Evolutionary conservation across 2,113 vertebrate species (phyloP).

Genomic region (Pterophyllum scalare): DNA sequence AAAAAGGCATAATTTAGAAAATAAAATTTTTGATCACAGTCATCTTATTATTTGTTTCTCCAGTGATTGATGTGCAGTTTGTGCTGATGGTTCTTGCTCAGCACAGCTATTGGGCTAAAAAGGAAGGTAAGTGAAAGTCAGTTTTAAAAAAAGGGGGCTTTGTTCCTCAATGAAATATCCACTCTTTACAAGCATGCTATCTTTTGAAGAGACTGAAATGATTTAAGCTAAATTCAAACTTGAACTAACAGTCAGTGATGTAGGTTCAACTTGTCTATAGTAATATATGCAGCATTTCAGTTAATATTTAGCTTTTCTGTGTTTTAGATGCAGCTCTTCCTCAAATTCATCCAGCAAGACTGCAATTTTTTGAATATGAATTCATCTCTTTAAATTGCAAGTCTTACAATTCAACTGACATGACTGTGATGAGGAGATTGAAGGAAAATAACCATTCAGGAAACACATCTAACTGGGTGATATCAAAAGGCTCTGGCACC

Average conservation of each 20-base stretch:
- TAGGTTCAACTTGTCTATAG: no score
- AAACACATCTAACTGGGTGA: rapidly evolving
- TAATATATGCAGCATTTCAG: no score
- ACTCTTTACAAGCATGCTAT: background rate
- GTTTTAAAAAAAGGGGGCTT: background rate
- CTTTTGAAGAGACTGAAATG: background rate
- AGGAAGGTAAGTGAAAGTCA: background rate
- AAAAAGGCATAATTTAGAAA: rapidly evolving
- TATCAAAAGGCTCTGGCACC: background rate
- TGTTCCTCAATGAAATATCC: background rate
- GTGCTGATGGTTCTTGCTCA: background rate
- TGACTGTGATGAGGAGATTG: background rate
- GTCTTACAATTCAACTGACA: background rate
- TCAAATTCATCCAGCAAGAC: background rate
- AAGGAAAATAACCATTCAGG: background rate
- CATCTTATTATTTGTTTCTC: background rate
- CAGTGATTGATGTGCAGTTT: background rate
- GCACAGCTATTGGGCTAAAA: background rate
- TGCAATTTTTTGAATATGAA: background rate
- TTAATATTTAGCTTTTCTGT: no score
- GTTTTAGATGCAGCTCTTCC: background rate
- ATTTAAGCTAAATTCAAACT: no score
- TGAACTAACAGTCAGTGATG: no score
- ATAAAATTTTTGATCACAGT: rapidly evolving
- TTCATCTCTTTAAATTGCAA: background rate